These are phyloP conservation scores for Drosophila dunni DNA, from an alignment of 1,140 invertebrate species.

Conservation along the genomic window DNA sequence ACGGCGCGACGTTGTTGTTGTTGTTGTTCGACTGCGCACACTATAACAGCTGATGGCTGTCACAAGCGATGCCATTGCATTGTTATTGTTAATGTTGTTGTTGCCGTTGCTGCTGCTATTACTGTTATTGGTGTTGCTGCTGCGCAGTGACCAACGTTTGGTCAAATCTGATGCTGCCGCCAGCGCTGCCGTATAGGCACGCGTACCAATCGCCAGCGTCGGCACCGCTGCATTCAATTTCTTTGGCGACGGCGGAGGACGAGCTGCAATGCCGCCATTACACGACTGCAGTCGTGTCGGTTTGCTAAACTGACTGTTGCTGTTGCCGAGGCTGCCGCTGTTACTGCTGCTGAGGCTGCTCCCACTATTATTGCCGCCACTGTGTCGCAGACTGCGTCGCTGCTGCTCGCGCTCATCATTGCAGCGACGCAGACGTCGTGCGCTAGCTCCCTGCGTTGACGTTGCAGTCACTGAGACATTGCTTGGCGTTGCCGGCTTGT, in stretches of 20 bases:
- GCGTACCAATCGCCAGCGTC: conserved; percentile 65
- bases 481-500: conserved; percentile 35
- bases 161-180: conserved; percentile 64
- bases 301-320: conserved; percentile 44
- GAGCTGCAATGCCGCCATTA: conserved; percentile 57
- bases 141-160: conserved; percentile 69
- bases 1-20: conserved; percentile 15
- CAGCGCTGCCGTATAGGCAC: conserved; percentile 67
- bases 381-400: conserved; percentile 54
- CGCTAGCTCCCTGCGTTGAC: not conserved
- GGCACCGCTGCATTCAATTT: conserved; percentile 58
- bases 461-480: not conserved
- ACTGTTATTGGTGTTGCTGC: conserved; percentile 46
- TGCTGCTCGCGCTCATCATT: conserved; percentile 65
- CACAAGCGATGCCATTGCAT: conserved; percentile 44
- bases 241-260: conserved; percentile 74
- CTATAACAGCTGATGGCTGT: conserved; percentile 63
- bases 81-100: conserved; percentile 24
- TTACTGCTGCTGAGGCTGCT: conserved; percentile 4
- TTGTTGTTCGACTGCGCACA: conserved; percentile 32
- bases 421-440: conserved; percentile 53
- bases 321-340: conserved; percentile 8
- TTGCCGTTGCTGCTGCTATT: not conserved
- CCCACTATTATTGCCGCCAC: conserved; percentile 24
- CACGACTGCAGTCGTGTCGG: conserved; percentile 59